Conservation (phyloP, 1,140 invertebrate species). For the Pseudoatta argentina region DNA sequence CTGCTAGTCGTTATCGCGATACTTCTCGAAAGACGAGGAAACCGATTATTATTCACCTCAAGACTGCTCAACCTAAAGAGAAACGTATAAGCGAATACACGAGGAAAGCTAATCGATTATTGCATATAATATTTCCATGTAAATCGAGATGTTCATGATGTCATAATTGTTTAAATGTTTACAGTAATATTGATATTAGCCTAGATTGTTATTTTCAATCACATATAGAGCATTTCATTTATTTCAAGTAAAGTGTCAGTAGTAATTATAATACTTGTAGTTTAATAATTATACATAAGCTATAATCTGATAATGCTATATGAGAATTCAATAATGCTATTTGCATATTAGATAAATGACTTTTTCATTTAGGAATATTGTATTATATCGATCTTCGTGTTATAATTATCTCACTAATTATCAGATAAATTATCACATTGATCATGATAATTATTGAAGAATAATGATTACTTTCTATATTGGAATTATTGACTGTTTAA, state of each 20-base stretch:
- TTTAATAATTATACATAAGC: not conserved
- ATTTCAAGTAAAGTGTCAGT: not conserved
- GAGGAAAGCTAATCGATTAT: not conserved
- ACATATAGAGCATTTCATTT: not conserved
- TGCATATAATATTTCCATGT: not conserved
- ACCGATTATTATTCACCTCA: slow-evolving; percentile 31
- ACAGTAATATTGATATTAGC: not conserved
- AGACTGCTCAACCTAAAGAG: slow-evolving; percentile 13
- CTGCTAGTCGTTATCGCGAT: not conserved
- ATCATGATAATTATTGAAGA: not conserved
- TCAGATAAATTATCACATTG: not conserved
- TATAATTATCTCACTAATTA: not conserved
- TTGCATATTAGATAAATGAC: not conserved
- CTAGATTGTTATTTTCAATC: slow-evolving; percentile 10
- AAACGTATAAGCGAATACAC: not conserved
- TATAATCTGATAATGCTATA: not conserved
- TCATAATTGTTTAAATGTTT: not conserved
- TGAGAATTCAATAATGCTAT: not conserved
- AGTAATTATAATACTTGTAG: not conserved
- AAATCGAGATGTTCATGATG: not conserved
- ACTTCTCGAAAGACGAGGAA: not conserved
- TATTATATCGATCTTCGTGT: not conserved
- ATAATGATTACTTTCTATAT: not conserved
- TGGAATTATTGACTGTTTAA: not conserved
- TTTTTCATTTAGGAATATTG: not conserved